Conservation (phyloP, 2,113 vertebrate species). For the Telmatochromis sp. region DNA sequence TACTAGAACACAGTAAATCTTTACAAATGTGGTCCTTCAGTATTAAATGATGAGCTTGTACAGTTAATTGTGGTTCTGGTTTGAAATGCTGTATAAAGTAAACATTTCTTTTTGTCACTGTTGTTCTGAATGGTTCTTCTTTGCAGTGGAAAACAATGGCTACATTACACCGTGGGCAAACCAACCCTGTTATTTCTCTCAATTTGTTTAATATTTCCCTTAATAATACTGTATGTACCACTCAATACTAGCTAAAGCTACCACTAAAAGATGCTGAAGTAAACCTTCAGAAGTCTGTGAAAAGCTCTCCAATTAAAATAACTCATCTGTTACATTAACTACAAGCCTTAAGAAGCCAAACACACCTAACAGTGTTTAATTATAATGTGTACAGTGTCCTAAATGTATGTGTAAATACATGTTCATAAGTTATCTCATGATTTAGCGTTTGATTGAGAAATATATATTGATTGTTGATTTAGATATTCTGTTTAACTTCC, state of each 20-base stretch:
- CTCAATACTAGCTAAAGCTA: neutral
- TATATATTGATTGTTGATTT: neutral
- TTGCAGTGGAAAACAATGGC: neutral
- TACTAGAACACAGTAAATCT: neutral
- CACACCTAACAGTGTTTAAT: neutral
- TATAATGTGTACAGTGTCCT: neutral
- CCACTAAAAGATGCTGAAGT: neutral
- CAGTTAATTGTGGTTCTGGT: neutral
- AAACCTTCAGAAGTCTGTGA: neutral
- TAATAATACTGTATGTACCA: neutral
- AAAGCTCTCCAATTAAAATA: neutral
- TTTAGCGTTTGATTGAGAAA: neutral
- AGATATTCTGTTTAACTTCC: neutral
- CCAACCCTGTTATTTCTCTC: neutral
- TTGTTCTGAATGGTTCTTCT: neutral
- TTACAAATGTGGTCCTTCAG: neutral
- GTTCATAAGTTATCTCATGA: neutral
- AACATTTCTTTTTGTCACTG: neutral
- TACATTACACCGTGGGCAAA: neutral
- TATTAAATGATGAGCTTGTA: neutral
- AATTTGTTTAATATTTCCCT: neutral
- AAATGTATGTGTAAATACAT: neutral
- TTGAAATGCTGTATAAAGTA: neutral
- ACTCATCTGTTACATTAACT: neutral
- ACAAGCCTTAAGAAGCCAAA: neutral